Evolutionary conservation across 2,797 vertebrate genomes (phyloP), one percentile per base, ranked within the genome.

Genomic region (Iguana delicatissima): DNA sequence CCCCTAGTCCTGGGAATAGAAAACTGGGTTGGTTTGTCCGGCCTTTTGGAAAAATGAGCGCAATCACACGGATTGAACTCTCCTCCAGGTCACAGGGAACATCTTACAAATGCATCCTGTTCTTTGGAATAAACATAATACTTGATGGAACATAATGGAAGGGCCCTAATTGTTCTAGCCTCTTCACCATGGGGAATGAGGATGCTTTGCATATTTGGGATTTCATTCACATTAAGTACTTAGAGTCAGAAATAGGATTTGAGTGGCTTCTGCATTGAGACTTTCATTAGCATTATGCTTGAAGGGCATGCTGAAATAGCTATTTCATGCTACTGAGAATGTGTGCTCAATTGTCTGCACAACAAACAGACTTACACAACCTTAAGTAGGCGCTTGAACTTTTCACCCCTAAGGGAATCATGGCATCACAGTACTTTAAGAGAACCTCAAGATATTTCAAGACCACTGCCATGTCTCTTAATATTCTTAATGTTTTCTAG

Each of bases 221-320:
- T 81, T n/a, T 26, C n/a, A 86, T 62, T 29, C 67, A 87, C 82
- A 72, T 81, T 69, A 9, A 24, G 32, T 12, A 85, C 10, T 67
- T 76, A 93, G 62, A 64, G 0, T 35, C 84, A 83, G 91, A 93
- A 91, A 57, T 59, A 57, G 84, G 59, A 85, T 55, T 52, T 87
- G 2, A 94, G 80, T 0, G 0, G 0, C 42, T 92, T 6, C 72
- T 90, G 32, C 18, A 32, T 20, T 87, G 91, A 91, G 73, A 24
- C 69, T 7, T 57, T 90, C 8, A 7, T 16, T 55, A 64, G 42
- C 13, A n/a, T 73, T 85, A 74, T 29, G 38, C 83, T 80, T 91
- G 90, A 89, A 91, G 90, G 85, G 1, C 59, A 67, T 64, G 87
- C 84, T 94, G 86, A 67, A 69, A 69, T 69, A 69, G 67, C 67